Evolutionary conservation across 2,797 vertebrate genomes (phyloP), one percentile per base, ranked within the genome.

Genomic region (Pterois miles): DNA sequence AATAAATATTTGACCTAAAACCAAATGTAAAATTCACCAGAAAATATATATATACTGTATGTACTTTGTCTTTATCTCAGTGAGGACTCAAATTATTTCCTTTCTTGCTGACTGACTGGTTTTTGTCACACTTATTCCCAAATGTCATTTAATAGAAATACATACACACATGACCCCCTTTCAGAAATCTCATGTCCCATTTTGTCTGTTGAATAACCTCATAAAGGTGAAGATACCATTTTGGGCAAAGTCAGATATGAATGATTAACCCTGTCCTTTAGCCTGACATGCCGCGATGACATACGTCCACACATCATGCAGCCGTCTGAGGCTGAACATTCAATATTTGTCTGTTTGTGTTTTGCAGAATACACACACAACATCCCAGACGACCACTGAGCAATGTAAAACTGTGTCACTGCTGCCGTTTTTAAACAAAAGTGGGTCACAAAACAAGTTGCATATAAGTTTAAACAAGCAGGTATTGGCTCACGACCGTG

Each of bases 311-410:
- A 84, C 87, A 85, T 90, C 90, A 91, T 3, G 14, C 5, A 4
- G 3, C 60, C 40, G 50, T 78, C 59, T 73, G 59, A 25, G 50
- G 73, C 50, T 74, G 71, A 81, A 92, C 87, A 78, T 79, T 82
- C 85, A 91, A 91, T 93, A 92, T 91, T 90, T 91, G 86, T 82
- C 84, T 76, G 12, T 48, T 18, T 54, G 54, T 60, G 73, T 71
- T 88, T 64, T 74, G 31, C 65, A 72, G 22, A 85, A 72, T 1
- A 33, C 14, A 20, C 27, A 33, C 64, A 27, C 18, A 34, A 36
- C 43, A 38, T 31, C 38, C 9, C 27, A n/a, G 52, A 23, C 36
- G 29, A 69, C 18, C 6, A 4, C 46, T 33, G 60, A 70, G 43
- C 18, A 13, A 8, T 20, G 25, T 1, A 34, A 12, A 67, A 75